Percentiles rank a stretch among this genome's conserved stretches.
These are phyloP conservation scores for Falcaria lacertinaria DNA, from an alignment of 2,888 invertebrate genomes.

Conservation along the genomic window DNA sequence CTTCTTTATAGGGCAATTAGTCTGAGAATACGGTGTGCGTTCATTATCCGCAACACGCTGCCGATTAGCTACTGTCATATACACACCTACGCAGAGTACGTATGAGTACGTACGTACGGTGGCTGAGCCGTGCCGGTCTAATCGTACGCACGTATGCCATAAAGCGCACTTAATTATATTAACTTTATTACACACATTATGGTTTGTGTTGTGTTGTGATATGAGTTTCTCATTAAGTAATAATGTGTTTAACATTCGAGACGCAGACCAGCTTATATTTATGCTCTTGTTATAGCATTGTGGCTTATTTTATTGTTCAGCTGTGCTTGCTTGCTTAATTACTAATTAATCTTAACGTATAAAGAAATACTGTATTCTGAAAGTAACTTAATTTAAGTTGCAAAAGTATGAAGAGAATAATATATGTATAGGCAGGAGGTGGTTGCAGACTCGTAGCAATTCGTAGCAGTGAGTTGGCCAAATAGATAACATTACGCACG, in stretches of 20 bases:
- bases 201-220: constrained; percentile 37
- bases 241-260: constrained; percentile 22
- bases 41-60: constrained; percentile 42
- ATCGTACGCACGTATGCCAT: constrained; percentile 19
- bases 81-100: neutral
- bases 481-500: constrained; percentile 28
- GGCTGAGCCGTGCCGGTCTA: constrained; percentile 11
- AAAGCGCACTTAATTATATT: constrained; percentile 45
- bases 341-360: too few species aligned
- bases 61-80: constrained; percentile 34
- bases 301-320: constrained; percentile 11
- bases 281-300: constrained; percentile 10
- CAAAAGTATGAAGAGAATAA: neutral
- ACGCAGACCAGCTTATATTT: constrained; percentile 8
- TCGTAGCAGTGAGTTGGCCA: constrained; percentile 14
- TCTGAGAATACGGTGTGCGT: constrained; percentile 48
- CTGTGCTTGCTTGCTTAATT: neutral
- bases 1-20: constrained; percentile 61
- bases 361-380: too few species aligned
- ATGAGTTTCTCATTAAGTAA: constrained; percentile 37
- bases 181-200: constrained; percentile 47
- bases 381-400: too few species aligned
- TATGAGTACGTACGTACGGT: constrained; percentile 12
- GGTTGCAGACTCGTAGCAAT: constrained; percentile 4
- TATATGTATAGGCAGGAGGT: constrained; percentile 8